Conservation (phyloP, 2,797 vertebrate species). For the Dallia pectoralis region DNA sequence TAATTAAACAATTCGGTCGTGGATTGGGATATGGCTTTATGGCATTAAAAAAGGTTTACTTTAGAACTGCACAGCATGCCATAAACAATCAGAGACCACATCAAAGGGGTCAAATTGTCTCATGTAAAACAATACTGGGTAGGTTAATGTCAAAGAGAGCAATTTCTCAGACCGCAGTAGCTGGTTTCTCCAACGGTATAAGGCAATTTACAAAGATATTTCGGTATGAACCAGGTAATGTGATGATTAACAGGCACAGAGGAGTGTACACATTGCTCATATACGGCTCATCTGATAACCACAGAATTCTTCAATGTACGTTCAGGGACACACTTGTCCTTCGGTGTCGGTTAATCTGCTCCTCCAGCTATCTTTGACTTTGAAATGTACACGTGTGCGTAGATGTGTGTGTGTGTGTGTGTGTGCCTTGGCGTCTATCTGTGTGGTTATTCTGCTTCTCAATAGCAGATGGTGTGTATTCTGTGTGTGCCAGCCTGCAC, state of each 20-base stretch:
- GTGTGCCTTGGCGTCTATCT: constrained; percentile 37
- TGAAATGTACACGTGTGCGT: constrained; percentile 39
- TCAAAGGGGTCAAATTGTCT: neutral
- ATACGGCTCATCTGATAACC: constrained; percentile 43
- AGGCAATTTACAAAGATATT: neutral
- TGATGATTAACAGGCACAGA: constrained; percentile 39
- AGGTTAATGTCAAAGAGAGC: neutral
- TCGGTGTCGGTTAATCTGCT: constrained; percentile 57
- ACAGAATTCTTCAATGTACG: constrained; percentile 55
- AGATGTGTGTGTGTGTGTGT: constrained; percentile 14
- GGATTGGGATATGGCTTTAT: neutral
- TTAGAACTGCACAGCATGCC: neutral
- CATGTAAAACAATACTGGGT: neutral
- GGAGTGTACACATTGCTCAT: constrained; percentile 39
- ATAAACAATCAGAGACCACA: neutral
- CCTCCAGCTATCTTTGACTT: constrained; percentile 50
- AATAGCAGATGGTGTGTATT: constrained; percentile 60
- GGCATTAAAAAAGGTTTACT: neutral
- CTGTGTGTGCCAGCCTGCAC: constrained; percentile 21
- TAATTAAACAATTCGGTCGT: neutral
- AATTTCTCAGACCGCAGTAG: neutral
- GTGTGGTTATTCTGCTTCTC: constrained; percentile 11
- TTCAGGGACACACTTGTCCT: constrained; percentile 55
- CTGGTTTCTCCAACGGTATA: neutral
- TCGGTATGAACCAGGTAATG: constrained; percentile 11